Conservation (phyloP, 1,140 invertebrate genomes). For the Leptoteleia sp. region DNA sequence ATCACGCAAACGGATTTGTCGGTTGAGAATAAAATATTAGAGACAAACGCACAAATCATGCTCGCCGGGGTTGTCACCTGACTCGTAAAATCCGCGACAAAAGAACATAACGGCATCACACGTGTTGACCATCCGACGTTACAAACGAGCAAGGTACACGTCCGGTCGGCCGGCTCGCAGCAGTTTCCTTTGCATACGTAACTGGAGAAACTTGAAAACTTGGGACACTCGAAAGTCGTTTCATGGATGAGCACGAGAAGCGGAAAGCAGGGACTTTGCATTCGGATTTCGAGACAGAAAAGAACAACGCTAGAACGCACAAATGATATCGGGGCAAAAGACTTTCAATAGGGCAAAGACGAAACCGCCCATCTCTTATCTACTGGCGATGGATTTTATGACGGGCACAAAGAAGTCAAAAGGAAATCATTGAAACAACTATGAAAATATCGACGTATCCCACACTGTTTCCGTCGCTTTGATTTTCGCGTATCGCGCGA, state of each 20-base stretch:
- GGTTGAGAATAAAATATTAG: constrained; percentile 40
- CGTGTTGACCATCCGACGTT: constrained; percentile 59
- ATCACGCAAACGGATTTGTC: constrained; percentile 15
- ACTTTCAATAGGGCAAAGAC: constrained; percentile 37
- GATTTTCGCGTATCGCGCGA: too few species aligned
- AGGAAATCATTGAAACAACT: constrained; percentile 17
- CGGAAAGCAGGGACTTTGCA: constrained; percentile 29
- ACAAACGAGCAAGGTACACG: constrained; percentile 48
- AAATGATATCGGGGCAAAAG: constrained; percentile 44
- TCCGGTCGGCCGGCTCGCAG: constrained; percentile 17
- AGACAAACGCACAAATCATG: constrained; percentile 34
- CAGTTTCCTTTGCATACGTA: constrained; percentile 53
- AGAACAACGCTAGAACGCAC: constrained; percentile 30
- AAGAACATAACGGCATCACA: constrained; percentile 54
- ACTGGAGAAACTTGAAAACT: constrained; percentile 31
- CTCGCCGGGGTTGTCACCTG: constrained; percentile 39
- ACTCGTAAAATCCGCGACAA: constrained; percentile 52
- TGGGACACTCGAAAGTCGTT: constrained; percentile 39
- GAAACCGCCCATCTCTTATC: constrained; percentile 5
- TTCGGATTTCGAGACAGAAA: constrained; percentile 34
- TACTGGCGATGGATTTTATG: constrained; percentile 16
- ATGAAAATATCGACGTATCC: constrained; percentile 3
- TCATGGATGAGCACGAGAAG: constrained; percentile 19
- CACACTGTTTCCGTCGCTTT: too few species aligned
- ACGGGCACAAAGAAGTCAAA: constrained; percentile 4